These are phyloP conservation scores for Regulus satrapa DNA, from an alignment of 2,113 vertebrate species.

Conservation along the genomic window DNA sequence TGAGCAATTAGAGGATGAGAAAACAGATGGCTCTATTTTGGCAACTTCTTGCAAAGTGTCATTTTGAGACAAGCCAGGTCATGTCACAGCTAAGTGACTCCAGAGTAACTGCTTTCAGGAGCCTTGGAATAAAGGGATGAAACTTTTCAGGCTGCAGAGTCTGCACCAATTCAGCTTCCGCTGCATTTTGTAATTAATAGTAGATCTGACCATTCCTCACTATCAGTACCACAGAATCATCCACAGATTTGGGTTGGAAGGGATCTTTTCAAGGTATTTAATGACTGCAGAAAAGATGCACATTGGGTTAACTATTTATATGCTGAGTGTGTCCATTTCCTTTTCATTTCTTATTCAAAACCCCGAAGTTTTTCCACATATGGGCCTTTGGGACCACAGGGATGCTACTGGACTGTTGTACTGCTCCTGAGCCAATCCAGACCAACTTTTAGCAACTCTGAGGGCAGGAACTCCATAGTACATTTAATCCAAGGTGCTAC, in stretches of 20 bases:
- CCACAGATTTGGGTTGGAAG: background rate
- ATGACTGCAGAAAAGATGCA: background rate
- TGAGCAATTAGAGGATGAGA: background rate
- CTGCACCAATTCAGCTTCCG: background rate
- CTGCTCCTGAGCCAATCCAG: background rate
- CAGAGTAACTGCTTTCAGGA: background rate
- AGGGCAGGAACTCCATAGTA: background rate
- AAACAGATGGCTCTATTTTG: conserved; percentile 20
- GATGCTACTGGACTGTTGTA: background rate
- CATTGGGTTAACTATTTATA: background rate
- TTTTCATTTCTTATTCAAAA: background rate
- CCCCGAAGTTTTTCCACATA: background rate
- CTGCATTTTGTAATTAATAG: background rate
- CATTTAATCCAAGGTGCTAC: background rate
- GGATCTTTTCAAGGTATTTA: background rate
- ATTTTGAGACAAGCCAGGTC: conserved; percentile 4
- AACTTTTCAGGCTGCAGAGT: background rate
- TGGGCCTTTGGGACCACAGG: no score
- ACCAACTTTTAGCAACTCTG: background rate
- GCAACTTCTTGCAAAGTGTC: background rate
- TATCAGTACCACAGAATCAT: background rate
- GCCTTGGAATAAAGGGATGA: background rate
- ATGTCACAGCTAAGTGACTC: background rate
- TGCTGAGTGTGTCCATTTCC: background rate
- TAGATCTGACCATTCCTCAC: background rate